Conservation (phyloP, 2,888 invertebrate species). For the Macrosiphum euphorbiae region DNA sequence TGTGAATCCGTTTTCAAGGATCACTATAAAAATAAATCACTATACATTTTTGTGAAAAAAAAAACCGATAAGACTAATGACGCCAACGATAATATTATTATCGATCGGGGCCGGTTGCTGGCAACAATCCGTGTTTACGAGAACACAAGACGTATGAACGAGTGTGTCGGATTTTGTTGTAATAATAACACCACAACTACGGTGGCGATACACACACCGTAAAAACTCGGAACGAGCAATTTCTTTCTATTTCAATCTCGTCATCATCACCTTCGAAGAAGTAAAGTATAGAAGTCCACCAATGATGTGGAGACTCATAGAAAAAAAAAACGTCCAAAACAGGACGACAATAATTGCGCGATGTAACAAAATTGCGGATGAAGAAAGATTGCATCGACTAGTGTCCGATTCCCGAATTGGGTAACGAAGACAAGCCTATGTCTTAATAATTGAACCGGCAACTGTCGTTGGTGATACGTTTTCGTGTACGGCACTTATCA, state of each 20-base stretch:
- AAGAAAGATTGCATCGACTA: not conserved
- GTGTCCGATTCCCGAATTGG: not conserved
- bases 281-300: not conserved
- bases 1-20: constrained; percentile 48
- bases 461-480: not conserved
- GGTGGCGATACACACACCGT: constrained; percentile 14
- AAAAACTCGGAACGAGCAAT: not conserved
- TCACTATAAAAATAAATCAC: constrained; percentile 62
- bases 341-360: not conserved
- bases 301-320: not conserved
- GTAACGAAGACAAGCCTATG: not conserved
- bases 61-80: constrained; percentile 58
- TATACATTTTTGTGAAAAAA: constrained; percentile 35
- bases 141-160: not conserved
- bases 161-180: constrained; percentile 44
- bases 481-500: not conserved
- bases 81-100: constrained; percentile 65
- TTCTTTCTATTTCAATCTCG: constrained; percentile 50
- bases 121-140: constrained; percentile 61
- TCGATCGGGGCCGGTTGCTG: constrained; percentile 56
- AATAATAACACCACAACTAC: constrained; percentile 37
- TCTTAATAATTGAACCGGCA: not conserved
- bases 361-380: not conserved
- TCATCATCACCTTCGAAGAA: not conserved
- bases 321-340: not conserved